A percentile compares a stretch with the other conserved stretches of the same genome.
Evolutionary conservation across 2,888 invertebrate species (phyloP).

Genomic region (Spilarctia lutea): DNA sequence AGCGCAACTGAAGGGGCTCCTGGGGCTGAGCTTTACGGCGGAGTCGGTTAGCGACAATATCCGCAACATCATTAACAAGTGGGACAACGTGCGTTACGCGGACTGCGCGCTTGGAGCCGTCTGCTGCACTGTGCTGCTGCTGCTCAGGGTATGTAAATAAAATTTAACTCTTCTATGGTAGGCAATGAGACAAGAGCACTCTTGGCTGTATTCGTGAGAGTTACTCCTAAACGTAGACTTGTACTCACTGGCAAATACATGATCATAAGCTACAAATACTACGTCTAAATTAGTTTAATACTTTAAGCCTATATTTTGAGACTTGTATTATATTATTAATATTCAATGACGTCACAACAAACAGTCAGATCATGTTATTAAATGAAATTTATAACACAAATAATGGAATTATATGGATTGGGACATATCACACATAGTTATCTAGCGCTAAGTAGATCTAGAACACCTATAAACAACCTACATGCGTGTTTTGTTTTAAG

Average conservation of each 20-base stretch:
- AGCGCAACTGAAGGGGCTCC: conserved; percentile 91
- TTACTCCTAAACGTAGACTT: not conserved
- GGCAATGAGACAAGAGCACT: too few relatives aligned
- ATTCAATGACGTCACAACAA: not conserved
- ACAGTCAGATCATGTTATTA: not conserved
- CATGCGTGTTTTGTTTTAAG: too few relatives aligned
- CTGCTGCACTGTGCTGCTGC: conserved; percentile 89
- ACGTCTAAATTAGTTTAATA: not conserved
- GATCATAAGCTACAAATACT: not conserved
- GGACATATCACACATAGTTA: not conserved
- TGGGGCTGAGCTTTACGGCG: conserved; percentile 90
- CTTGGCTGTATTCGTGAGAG: not conserved
- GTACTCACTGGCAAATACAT: not conserved
- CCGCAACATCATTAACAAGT: conserved; percentile 75
- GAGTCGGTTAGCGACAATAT: conserved; percentile 89
- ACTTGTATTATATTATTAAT: not conserved
- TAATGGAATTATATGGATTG: not conserved
- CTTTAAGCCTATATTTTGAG: not conserved
- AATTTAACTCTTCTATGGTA: not conserved
- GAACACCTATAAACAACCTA: too few relatives aligned
- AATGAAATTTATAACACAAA: not conserved
- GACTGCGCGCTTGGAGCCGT: conserved; percentile 89
- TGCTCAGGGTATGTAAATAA: conserved; percentile 87
- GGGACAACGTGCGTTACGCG: conserved; percentile 81
- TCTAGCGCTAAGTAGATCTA: not conserved